A percentile compares a stretch with the other conserved stretches of the same genome.
phyloP scores from a whole-genome alignment of 2,797 vertebrate genomes.

The Takifugu ocellatus region DNA sequence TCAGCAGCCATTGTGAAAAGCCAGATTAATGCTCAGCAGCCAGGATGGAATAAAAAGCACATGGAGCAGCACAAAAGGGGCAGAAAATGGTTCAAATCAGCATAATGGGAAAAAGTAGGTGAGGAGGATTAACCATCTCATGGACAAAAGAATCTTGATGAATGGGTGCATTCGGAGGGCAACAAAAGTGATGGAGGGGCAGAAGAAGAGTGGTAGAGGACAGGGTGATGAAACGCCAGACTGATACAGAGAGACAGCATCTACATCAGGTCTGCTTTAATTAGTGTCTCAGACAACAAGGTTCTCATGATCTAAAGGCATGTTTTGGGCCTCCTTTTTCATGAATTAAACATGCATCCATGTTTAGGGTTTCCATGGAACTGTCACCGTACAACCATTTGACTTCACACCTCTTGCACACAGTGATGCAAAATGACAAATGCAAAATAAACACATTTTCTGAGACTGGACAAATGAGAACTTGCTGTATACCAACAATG shows the following conservation, averaged over 20 bases:
- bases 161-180: not conserved
- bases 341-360: conserved; percentile 19
- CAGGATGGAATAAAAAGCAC: conserved; percentile 4
- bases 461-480: conserved; percentile 5
- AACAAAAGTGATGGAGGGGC: not conserved
- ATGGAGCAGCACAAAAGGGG: not conserved
- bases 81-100: not conserved
- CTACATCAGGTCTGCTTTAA: conserved; percentile 29
- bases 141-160: not conserved
- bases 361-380: conserved; percentile 3
- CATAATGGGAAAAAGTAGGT: not conserved
- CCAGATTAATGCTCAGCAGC: conserved; percentile 20
- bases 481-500: not conserved
- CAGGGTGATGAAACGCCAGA: conserved; percentile 35
- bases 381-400: not conserved
- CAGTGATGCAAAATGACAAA: not conserved
- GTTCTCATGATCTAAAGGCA: conserved; percentile 11
- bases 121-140: conserved; percentile 2
- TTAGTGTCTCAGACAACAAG: conserved; percentile 19
- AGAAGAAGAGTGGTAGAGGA: conserved; percentile 24
- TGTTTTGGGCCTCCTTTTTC: conserved; percentile 8
- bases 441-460: not conserved
- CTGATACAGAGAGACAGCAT: conserved; percentile 29
- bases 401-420: conserved; percentile 2
- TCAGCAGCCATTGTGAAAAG: conserved; percentile 29